Conservation (phyloP, 2,797 vertebrate genomes). For the Perdix hodgsoniae region DNA sequence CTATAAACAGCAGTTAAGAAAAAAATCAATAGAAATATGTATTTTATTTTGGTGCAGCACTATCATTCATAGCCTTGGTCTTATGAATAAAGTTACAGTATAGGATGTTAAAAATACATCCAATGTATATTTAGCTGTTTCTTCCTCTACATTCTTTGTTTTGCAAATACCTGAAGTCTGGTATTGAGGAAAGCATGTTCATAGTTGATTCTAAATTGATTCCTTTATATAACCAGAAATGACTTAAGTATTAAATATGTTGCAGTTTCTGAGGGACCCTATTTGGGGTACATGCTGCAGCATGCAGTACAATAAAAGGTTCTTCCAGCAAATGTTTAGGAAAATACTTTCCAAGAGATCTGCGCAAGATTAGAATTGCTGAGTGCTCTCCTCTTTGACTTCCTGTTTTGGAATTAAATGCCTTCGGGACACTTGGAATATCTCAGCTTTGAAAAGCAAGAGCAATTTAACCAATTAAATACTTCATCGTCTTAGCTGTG, state of each 20-base stretch:
- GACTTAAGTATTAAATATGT: slow-evolving; percentile 21
- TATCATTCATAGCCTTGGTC: not conserved
- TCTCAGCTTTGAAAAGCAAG: slow-evolving; percentile 77
- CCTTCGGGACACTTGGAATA: slow-evolving; percentile 83
- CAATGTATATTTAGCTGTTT: not conserved
- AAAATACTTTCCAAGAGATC: slow-evolving; percentile 86
- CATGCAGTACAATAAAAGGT: slow-evolving; percentile 68
- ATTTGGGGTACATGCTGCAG: slow-evolving; percentile 66
- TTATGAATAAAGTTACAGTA: not conserved
- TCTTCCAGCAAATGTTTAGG: slow-evolving; percentile 81
- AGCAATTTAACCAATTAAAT: slow-evolving; percentile 78
- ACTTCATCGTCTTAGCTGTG: slow-evolving; percentile 45
- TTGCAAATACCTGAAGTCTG: not conserved
- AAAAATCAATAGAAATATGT: not conserved
- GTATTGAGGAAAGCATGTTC: not conserved
- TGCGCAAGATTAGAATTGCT: slow-evolving; percentile 87
- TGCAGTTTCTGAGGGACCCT: slow-evolving; percentile 24
- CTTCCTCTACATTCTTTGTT: not conserved
- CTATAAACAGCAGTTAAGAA: not conserved
- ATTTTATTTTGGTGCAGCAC: not conserved
- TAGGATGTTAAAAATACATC: not conserved
- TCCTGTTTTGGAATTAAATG: slow-evolving; percentile 91
- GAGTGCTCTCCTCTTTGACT: slow-evolving; percentile 86
- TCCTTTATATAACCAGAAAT: slow-evolving; percentile 20
- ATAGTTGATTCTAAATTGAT: not conserved